Percentiles rank a stretch among this genome's conserved stretches.
Evolutionary conservation across 1,140 invertebrate species (phyloP).

Genomic region (Zaprionus gabonicus): DNA sequence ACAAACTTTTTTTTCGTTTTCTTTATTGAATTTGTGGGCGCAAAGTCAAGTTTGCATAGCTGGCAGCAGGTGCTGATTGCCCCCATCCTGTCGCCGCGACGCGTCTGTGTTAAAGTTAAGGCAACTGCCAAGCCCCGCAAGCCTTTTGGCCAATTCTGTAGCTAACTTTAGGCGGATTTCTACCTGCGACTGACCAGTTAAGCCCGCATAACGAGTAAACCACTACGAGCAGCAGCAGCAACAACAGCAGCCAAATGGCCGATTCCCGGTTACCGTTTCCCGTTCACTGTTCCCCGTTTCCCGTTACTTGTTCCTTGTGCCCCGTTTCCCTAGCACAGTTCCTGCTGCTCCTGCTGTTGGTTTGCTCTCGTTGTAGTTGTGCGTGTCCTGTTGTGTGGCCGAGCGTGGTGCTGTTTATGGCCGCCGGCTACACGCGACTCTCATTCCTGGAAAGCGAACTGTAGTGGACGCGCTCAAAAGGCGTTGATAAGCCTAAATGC

Average conservation of each 20-base stretch:
- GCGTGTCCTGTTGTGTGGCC: conserved; percentile 23
- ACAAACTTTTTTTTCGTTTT: background rate
- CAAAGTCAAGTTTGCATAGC: conserved; percentile 46
- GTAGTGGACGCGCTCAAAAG: conserved; percentile 33
- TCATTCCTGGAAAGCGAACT: conserved; percentile 1
- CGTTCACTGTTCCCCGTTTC: background rate
- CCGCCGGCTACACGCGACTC: conserved; percentile 40
- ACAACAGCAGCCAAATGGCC: conserved; percentile 26
- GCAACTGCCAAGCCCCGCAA: conserved; percentile 32
- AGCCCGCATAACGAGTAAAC: conserved; percentile 68
- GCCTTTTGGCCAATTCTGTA: conserved; percentile 3
- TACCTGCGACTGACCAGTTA: conserved; percentile 23
- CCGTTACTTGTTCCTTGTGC: background rate
- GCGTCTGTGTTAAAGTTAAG: conserved; percentile 57
- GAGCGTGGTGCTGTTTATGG: conserved; percentile 55
- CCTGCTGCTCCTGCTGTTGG: conserved; percentile 10
- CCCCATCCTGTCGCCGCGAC: conserved; percentile 49
- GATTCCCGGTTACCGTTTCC: conserved; percentile 4
- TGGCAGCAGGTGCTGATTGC: conserved; percentile 56
- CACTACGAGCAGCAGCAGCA: conserved; percentile 18
- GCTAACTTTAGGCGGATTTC: conserved; percentile 8
- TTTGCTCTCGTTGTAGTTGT: conserved; percentile 5
- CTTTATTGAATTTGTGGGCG: conserved; percentile 34
- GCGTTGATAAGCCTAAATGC: conserved; percentile 54
- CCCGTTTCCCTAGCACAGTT: background rate